Base-by-base conservation (phyloP, 2,797 vertebrate genomes). In the Sardinella longiceps region DNA sequence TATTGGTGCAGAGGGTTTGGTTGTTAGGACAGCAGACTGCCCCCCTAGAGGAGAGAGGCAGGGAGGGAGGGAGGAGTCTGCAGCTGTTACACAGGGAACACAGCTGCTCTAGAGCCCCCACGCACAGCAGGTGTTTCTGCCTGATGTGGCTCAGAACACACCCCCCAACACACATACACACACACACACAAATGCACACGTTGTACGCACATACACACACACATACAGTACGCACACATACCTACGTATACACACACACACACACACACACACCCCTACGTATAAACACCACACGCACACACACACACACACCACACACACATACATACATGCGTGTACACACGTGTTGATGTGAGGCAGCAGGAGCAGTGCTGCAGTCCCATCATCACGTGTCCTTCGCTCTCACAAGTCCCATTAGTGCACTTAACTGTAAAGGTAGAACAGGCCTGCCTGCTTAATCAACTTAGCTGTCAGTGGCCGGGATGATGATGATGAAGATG, bases 351-450 rank as follows among this genome's bases (percentile, higher is more conserved):
- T 3, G 48, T 15, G 12, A 50, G 48, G 48, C 48, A 50, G 48
- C 2, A 18, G 51, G 51, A 53, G 18, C 20, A 23, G 18, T 3
- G 51, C 81, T 48, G 56, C 37, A 80, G 14, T 23, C 3, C 53
- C 81, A 20, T 63, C 50, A 74, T 77, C 81, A 85, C 56, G 81
- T 85, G 82, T 53, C 84, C 66, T 80, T 56, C 30, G 28, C 4
- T 1, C 87, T 86, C 83, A 83, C 86, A 90, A 90, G 90, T 91
- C 87, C 81, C 63, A 89, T 91, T 88, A 89, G 85, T 30, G 60
- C 86, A 85, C 86, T 89, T 89, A 85, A 85, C 86, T 90, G 39
- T 28, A 46, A 86, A 88, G 82, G 81, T 87, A 85, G 89, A 89
- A 87, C 88, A 84, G 60, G 81, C 83, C 20, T 37, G 66, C 33